These are phyloP conservation scores for Nettapus auritus DNA, from an alignment of 2,113 vertebrate genomes.

Conservation along the genomic window DNA sequence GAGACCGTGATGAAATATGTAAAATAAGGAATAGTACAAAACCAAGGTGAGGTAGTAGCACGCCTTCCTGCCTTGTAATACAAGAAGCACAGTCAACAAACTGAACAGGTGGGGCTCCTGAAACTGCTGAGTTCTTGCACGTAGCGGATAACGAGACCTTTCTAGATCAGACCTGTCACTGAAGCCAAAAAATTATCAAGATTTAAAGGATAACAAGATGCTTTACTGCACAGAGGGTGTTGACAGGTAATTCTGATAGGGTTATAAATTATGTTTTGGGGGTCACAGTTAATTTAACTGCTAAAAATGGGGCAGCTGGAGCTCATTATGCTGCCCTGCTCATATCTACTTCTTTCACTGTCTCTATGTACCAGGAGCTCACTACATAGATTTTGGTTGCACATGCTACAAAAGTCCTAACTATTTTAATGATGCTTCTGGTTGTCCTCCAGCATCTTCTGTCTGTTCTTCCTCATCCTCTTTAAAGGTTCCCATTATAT, in stretches of 20 bases:
- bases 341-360: fast-evolving
- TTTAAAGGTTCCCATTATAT: background rate
- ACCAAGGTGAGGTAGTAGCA: background rate
- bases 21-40: background rate
- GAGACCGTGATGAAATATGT: background rate
- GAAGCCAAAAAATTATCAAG: background rate
- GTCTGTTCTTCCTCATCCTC: background rate
- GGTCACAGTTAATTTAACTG: background rate
- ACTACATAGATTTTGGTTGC: fast-evolving
- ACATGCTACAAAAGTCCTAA: background rate
- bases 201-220: background rate
- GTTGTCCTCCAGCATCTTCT: background rate
- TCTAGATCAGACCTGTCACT: background rate
- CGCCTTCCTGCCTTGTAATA: background rate
- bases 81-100: background rate
- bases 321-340: background rate
- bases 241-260: background rate
- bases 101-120: background rate
- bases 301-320: background rate
- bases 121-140: background rate
- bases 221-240: background rate
- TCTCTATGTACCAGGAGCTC: background rate
- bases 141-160: background rate
- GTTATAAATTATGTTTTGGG: background rate
- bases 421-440: background rate